Base-by-base conservation (phyloP, 1,140 invertebrate genomes). In the Magallana angulata region DNA sequence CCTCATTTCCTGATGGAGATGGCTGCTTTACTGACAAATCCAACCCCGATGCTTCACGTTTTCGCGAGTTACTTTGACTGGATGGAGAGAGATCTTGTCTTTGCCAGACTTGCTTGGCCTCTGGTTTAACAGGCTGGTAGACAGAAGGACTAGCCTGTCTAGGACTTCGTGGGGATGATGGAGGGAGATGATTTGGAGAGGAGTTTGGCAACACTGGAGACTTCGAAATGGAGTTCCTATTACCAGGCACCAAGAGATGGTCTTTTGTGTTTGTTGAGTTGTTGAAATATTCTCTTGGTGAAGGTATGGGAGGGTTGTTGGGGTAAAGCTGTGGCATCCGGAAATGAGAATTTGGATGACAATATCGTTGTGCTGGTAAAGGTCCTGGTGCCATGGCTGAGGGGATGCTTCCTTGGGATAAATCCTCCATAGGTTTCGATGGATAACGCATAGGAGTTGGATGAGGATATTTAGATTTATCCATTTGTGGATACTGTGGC, bases 301-400 rank as follows among this genome's bases (percentile, higher is more conserved):
- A 89, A 59, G 88, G 76, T n/a, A 89, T 89, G 16, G 88, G 88
- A 30, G 88, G 85, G 24, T 84, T 86, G 80, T 85, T 85, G 18
- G 88, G 88, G 68, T 81, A 87, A 0, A 89, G 48, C 71, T 89
- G 88, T 18, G 88, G 88, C 58, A 83, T 86, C 80, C 85, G 85
- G 8, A 86, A 85, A 3, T 85, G 58, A 56, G 85, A 84, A 30
- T 88, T 82, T 62, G 87, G 85, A n/a, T 87, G 82, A 82, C 76
- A 87, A 24, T 87, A 89, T 48, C 68, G 57, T 57, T 81, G 64
- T 24, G 85, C 57, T 48, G 88, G 88, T 16, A 30, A 58, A 2
- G 85, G 88, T n/a, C 85, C 85, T 1, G 81, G 82, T 11, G 85
- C 85, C 88, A 89, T 89, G 48, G 88, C 88, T 8, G 85, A 87